Percentiles rank a stretch among this genome's conserved stretches.
phyloP scores from a whole-genome alignment of 2,888 invertebrate species.

The Parelbella ahira region DNA sequence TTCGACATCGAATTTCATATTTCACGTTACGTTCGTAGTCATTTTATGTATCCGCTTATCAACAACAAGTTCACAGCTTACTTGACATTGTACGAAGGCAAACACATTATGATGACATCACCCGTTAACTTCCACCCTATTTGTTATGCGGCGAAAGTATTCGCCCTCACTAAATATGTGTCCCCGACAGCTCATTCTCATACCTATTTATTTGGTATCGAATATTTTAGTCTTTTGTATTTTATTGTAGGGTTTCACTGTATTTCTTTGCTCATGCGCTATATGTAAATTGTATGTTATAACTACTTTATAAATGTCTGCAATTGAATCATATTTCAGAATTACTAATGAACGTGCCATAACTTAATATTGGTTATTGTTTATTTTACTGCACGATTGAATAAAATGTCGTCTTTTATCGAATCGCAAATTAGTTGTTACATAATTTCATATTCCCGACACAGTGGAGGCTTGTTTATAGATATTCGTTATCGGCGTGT shows the following conservation, averaged over 20 bases:
- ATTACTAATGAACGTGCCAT: no score
- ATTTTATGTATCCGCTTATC: constrained; percentile 24
- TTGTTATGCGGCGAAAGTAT: constrained; percentile 29
- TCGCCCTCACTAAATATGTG: constrained; percentile 24
- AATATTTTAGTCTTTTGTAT: background rate
- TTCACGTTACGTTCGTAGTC: constrained; percentile 30
- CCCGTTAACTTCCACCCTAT: constrained; percentile 28
- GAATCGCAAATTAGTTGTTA: no score
- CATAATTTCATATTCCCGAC: constrained; percentile 1
- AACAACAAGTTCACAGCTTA: constrained; percentile 20
- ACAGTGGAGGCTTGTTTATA: constrained; percentile 25
- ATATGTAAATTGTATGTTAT: no score
- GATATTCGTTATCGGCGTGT: constrained; percentile 46
- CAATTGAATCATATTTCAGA: no score
- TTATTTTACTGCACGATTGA: no score
- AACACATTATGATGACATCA: constrained; percentile 31
- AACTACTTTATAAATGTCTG: no score
- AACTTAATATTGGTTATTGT: no score
- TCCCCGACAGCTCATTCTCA: constrained; percentile 4
- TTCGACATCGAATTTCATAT: constrained; percentile 26
- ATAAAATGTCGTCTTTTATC: background rate
- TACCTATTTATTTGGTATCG: background rate
- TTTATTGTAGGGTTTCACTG: background rate
- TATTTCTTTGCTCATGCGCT: no score
- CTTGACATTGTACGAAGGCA: constrained; percentile 18